Percentiles rank a stretch among this genome's conserved stretches.
Conservation (phyloP, 2,797 vertebrate genomes). For the Poecilia gillii region DNA sequence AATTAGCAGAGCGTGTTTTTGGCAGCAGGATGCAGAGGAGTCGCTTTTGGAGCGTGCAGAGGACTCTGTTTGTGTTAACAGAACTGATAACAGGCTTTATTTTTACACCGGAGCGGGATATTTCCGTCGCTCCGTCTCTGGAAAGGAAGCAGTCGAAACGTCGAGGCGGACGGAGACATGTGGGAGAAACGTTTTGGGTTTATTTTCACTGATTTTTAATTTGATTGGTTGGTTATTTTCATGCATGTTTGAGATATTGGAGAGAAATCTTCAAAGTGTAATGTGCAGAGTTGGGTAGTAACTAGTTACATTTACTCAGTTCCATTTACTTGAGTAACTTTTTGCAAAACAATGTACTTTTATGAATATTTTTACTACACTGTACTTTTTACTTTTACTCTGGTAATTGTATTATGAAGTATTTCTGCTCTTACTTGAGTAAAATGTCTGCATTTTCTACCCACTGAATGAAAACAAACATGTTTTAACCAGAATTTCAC, state of each 20-base stretch:
- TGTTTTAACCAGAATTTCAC: too few relatives aligned
- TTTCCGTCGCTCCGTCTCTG: background rate
- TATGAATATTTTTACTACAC: too few relatives aligned
- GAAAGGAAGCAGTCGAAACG: background rate
- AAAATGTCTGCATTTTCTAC: too few relatives aligned
- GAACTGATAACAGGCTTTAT: constrained; percentile 3
- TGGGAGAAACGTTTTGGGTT: background rate
- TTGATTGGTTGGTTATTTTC: background rate
- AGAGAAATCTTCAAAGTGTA: too few relatives aligned
- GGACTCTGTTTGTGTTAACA: background rate
- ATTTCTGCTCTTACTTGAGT: too few relatives aligned
- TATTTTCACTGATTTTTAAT: background rate
- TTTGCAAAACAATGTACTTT: too few relatives aligned
- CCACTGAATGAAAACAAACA: too few relatives aligned
- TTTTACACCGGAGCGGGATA: background rate
- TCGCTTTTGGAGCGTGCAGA: background rate
- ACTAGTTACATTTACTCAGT: too few relatives aligned
- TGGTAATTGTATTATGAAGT: too few relatives aligned
- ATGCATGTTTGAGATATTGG: background rate
- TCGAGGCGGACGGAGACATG: background rate
- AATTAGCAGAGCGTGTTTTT: background rate
- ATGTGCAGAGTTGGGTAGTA: too few relatives aligned
- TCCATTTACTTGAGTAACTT: too few relatives aligned
- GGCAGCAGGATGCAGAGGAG: background rate
- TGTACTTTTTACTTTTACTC: too few relatives aligned